These are phyloP conservation scores for human (Homo sapiens) DNA, from an alignment of 2,113 vertebrate species.

Conservation along the genomic window DNA sequence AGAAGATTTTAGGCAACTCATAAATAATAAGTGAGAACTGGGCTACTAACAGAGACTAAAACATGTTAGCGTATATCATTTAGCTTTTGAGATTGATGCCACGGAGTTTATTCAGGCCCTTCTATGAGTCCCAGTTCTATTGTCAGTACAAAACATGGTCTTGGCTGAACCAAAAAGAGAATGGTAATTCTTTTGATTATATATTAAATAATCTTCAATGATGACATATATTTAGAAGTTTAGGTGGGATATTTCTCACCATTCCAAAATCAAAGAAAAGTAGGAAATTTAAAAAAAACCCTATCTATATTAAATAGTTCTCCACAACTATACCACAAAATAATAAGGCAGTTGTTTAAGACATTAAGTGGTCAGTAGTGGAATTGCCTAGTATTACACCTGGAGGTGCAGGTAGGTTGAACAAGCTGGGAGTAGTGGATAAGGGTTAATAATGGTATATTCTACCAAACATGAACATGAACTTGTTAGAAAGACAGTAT, in stretches of 20 bases:
- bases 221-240: background rate
- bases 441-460: background rate
- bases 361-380: background rate
- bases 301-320: background rate
- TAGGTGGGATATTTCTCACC: background rate
- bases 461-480: background rate
- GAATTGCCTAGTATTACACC: background rate
- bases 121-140: background rate
- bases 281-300: background rate
- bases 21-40: background rate
- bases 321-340: background rate
- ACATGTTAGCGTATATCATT: background rate
- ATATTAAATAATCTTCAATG: background rate
- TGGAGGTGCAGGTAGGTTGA: background rate
- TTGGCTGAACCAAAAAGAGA: background rate
- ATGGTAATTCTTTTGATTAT: background rate
- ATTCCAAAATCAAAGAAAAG: constrained; percentile 39
- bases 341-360: background rate
- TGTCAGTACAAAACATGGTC: background rate
- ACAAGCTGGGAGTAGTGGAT: background rate
- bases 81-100: background rate
- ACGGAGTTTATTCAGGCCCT: background rate
- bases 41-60: background rate
- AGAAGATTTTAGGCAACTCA: background rate
- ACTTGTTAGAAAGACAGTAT: background rate